Percentiles rank a stretch among this genome's conserved stretches.
These are phyloP conservation scores for Spodoptera exigua DNA, from an alignment of 2,888 invertebrate genomes.

Conservation along the genomic window DNA sequence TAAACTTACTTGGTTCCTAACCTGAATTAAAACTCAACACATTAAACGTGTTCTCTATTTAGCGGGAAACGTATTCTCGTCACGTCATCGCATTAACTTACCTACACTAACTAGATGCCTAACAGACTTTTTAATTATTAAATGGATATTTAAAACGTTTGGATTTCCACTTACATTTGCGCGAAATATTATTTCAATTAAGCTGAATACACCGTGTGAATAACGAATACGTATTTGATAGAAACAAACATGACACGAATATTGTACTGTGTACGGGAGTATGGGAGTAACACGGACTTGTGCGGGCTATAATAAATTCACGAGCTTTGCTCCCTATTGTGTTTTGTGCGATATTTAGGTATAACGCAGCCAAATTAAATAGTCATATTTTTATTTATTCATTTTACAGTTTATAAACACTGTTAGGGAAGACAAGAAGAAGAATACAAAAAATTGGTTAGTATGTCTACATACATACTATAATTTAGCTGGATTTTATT, in stretches of 20 bases:
- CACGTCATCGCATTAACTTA: constrained; percentile 73
- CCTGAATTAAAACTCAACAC: constrained; percentile 20
- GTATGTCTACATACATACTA: too few relatives aligned
- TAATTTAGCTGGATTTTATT: too few relatives aligned
- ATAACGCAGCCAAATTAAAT: too few relatives aligned
- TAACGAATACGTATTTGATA: constrained; percentile 3
- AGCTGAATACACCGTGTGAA: constrained; percentile 4
- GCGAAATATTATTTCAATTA: constrained; percentile 17
- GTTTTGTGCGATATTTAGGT: too few relatives aligned
- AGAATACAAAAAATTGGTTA: too few relatives aligned
- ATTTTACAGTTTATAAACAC: too few relatives aligned
- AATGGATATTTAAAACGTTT: constrained; percentile 56
- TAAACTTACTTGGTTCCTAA: constrained; percentile 6
- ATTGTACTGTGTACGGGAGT: too few relatives aligned
- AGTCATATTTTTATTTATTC: too few relatives aligned
- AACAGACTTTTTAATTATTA: constrained; percentile 64
- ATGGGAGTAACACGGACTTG: too few relatives aligned
- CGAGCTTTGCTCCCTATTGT: too few relatives aligned
- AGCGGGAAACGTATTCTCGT: constrained; percentile 72
- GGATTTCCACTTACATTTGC: constrained; percentile 21
- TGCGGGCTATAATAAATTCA: too few relatives aligned
- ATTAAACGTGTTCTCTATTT: constrained; percentile 54
- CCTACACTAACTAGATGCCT: constrained; percentile 53
- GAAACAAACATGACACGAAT: not conserved
- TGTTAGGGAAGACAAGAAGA: too few relatives aligned